These are phyloP conservation scores for Chaetogeoica ovagalla DNA, from an alignment of 2,888 invertebrate species.

Conservation along the genomic window DNA sequence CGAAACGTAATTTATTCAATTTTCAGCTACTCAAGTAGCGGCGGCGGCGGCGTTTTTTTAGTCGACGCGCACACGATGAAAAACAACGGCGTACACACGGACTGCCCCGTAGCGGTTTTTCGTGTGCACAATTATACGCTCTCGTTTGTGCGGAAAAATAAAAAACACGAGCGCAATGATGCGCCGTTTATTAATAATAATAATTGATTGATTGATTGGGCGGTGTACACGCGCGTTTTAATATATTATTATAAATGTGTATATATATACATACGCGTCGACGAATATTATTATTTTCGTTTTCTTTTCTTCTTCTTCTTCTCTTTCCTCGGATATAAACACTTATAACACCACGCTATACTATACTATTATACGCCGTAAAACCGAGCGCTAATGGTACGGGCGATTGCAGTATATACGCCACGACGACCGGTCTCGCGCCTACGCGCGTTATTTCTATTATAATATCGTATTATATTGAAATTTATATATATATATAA, in stretches of 20 bases:
- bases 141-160: too few species aligned
- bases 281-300: too few species aligned
- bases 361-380: too few species aligned
- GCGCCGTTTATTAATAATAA: background rate
- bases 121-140: background rate
- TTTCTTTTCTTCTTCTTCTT: too few species aligned
- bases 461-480: background rate
- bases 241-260: too few species aligned
- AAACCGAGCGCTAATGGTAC: background rate
- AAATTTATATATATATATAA: background rate
- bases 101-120: constrained; percentile 6
- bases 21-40: constrained; percentile 39
- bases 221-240: too few species aligned
- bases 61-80: background rate
- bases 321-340: too few species aligned
- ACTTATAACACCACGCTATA: background rate
- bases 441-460: constrained; percentile 23
- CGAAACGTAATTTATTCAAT: constrained; percentile 44
- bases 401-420: background rate
- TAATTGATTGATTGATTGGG: constrained; percentile 3
- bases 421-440: constrained; percentile 25
- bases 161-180: background rate
- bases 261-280: too few species aligned
- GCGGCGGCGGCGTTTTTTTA: background rate
- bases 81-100: background rate